Conservation (phyloP, 1,140 invertebrate species). For the Eulimnadia texana region DNA sequence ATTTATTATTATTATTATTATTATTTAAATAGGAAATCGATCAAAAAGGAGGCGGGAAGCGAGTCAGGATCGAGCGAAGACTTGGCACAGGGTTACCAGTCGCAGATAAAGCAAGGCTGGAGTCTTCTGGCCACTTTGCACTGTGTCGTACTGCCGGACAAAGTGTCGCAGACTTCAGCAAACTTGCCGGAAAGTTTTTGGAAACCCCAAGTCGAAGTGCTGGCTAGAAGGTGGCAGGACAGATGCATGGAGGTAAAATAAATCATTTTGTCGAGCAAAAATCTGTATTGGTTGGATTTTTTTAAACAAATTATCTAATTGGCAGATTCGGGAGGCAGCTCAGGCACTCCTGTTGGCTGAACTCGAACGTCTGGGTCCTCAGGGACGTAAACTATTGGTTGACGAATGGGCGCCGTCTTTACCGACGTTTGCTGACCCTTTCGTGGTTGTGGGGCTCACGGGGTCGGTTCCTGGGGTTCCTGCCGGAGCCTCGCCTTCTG, state of each 20-base stretch:
- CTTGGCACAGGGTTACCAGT: not conserved
- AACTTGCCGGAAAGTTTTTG: slow-evolving; percentile 67
- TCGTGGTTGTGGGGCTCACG: slow-evolving; percentile 27
- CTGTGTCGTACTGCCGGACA: slow-evolving; percentile 88
- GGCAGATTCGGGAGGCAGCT: slow-evolving; percentile 73
- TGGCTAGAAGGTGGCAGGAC: slow-evolving; percentile 95
- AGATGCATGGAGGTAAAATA: slow-evolving; percentile 89
- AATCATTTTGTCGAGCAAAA: not conserved
- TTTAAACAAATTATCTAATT: not conserved
- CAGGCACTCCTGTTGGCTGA: slow-evolving; percentile 91
- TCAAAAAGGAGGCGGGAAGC: not conserved
- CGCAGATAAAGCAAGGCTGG: slow-evolving; percentile 90
- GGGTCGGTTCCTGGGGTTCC: not conserved
- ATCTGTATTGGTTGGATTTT: not conserved
- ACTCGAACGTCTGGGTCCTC: slow-evolving; percentile 72
- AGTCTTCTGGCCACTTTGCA: slow-evolving; percentile 86
- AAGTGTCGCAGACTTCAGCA: slow-evolving; percentile 38
- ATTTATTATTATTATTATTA: too few species aligned
- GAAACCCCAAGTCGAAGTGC: slow-evolving; percentile 86
- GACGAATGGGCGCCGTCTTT: slow-evolving; percentile 91
- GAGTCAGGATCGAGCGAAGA: not conserved
- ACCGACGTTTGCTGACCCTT: slow-evolving; percentile 65
- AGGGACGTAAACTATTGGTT: slow-evolving; percentile 80
- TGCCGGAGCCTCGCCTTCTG: not conserved
- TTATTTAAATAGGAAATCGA: not conserved